Percentiles rank a stretch among this genome's conserved stretches.
These are phyloP conservation scores for Pherbina coryleti DNA, from an alignment of 2,888 invertebrate genomes.

Conservation along the genomic window DNA sequence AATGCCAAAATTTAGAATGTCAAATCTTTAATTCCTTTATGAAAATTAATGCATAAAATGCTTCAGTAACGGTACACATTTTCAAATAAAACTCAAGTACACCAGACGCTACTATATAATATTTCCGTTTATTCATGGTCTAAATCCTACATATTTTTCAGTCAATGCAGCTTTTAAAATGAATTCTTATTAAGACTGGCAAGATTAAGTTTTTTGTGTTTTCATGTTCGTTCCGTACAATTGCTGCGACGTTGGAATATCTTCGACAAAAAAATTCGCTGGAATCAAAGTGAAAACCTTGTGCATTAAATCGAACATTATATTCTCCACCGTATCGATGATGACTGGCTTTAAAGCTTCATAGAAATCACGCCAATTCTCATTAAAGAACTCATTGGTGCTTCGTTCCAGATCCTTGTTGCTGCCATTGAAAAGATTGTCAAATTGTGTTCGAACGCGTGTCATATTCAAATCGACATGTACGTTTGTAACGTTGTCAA, in stretches of 20 bases:
- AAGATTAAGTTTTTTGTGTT: no score
- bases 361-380: constrained; percentile 78
- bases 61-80: no score
- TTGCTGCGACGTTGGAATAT: constrained; percentile 68
- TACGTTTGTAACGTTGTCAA: constrained; percentile 76
- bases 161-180: no score
- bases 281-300: constrained; percentile 77
- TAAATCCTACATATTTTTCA: no score
- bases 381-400: constrained; percentile 78
- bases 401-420: constrained; percentile 72
- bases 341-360: constrained; percentile 78
- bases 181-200: no score
- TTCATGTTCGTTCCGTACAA: constrained; percentile 47
- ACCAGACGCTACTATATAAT: no score
- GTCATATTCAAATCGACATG: constrained; percentile 76
- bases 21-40: no score
- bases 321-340: constrained; percentile 76
- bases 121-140: no score
- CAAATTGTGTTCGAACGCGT: constrained; percentile 73
- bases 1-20: no score
- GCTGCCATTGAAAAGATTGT: constrained; percentile 73
- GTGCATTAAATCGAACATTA: constrained; percentile 75
- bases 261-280: constrained; percentile 77
- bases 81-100: no score
- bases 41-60: no score